Percentiles rank a stretch among this genome's conserved stretches.
These are phyloP conservation scores for Schrankia costaestrigalis DNA, from an alignment of 2,888 invertebrate species.

Conservation along the genomic window DNA sequence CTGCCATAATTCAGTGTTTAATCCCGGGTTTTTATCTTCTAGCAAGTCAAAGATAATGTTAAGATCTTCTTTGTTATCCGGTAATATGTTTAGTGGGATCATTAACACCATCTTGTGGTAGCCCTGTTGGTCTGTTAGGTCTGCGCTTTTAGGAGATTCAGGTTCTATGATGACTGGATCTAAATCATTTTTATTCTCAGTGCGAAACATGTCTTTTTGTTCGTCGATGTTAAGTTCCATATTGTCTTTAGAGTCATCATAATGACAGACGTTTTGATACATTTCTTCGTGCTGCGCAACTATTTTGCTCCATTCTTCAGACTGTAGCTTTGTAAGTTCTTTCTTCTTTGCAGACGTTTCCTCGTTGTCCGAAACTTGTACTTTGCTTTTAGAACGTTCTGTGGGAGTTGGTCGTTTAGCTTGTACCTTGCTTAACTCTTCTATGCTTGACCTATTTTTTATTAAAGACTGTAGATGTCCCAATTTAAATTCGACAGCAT, in stretches of 20 bases:
- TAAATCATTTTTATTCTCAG: conserved; percentile 19
- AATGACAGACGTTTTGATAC: conserved; percentile 1
- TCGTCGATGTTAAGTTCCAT: conserved; percentile 5
- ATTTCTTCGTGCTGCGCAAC: conserved; percentile 7
- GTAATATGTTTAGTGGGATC: conserved; percentile 53
- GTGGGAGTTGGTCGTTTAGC: conserved; percentile 18
- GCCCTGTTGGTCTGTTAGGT: conserved; percentile 29
- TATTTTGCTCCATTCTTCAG: conserved; percentile 17
- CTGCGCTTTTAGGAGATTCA: conserved; percentile 24
- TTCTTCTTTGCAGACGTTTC: conserved; percentile 5
- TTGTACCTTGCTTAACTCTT: conserved; percentile 41
- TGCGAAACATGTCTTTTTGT: conserved; percentile 11
- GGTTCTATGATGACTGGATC: conserved; percentile 33
- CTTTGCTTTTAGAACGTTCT: conserved; percentile 20
- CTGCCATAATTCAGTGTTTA: conserved; percentile 65
- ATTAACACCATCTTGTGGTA: conserved; percentile 53
- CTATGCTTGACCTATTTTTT: conserved; percentile 49
- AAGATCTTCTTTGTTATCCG: conserved; percentile 59
- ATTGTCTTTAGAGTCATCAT: conserved; percentile 1
- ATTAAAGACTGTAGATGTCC: conserved; percentile 62
- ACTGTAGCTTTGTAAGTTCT: conserved; percentile 12
- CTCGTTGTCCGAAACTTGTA: conserved; percentile 7
- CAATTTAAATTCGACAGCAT: conserved; percentile 53
- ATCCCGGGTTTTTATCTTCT: conserved; percentile 64
- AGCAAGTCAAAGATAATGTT: conserved; percentile 62